Evolutionary conservation across 92 coral and sea anemone species (phyloP), one percentile per base, ranked within the genome.

Genomic region (Porites cylindrica): DNA sequence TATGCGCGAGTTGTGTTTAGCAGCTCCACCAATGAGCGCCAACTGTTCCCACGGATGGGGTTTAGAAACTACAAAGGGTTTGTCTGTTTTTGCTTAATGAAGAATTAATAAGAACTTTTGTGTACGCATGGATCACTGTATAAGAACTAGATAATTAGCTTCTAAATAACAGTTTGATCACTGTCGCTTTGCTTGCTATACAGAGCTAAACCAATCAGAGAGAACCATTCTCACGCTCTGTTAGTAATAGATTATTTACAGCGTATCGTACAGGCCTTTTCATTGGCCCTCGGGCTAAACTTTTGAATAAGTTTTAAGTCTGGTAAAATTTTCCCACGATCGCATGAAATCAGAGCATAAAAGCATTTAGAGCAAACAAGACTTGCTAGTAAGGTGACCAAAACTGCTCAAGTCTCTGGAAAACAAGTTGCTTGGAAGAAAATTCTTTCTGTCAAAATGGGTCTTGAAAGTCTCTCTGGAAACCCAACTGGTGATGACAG

Each of bases 31-130:
- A 94, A 94, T 94, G 70, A 81, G 71, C 66, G 63, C 3, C 26
- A 62, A 29, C 92, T 21, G 98, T 94, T 94, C 98, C 98, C 98
- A 94, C 98, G 98, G 98, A 86, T 68, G 70, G 80, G 88, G 79
- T 66, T 87, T 87, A 88, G 78, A 61, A 21, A 26, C 26, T 38
- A 94, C 92, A 94, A 92, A 76, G 79, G 83, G 84, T 67, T 72
- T 89, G 95, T 94, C 91, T 90, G 88, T 83, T 70, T 58, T 66
- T 20, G 82, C 67, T 70, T 89, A 85, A 81, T 92, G 94, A 84
- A 81, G 78, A 73, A 82, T 86, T 87, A 86, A 74, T 83, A 76
- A 80, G 69, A 82, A 72, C 54, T 81, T 75, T 77, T 81, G 75
- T 53, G 77, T 72, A 81, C 89, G 16, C 85, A 61, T 66, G 83